Conservation (phyloP, 1,140 invertebrate species). For the Leptopilina boulardi region DNA sequence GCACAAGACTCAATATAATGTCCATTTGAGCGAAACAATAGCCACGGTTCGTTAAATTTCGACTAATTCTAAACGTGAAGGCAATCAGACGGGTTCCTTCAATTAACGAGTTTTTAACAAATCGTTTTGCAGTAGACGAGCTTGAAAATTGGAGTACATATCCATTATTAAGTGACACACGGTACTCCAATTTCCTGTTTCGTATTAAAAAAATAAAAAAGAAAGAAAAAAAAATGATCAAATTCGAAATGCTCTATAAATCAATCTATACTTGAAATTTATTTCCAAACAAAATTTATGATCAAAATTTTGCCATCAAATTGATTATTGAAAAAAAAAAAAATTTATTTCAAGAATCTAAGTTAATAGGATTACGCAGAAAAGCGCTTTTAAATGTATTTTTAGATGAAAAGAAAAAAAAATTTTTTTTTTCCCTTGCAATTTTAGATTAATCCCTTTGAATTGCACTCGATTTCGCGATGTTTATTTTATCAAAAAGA, state of each 20-base stretch:
- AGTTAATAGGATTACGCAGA: neutral
- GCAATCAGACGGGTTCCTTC: conserved; percentile 3
- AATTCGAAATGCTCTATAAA: too few relatives aligned
- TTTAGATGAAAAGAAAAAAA: neutral
- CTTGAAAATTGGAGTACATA: conserved; percentile 20
- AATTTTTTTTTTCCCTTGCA: neutral
- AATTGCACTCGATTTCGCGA: too few relatives aligned
- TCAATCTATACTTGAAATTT: too few relatives aligned
- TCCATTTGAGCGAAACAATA: neutral
- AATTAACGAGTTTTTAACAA: conserved; percentile 16
- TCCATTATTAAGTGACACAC: neutral
- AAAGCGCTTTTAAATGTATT: neutral
- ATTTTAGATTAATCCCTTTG: neutral
- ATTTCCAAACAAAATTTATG: too few relatives aligned
- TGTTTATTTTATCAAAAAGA: too few relatives aligned
- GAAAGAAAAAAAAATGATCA: too few relatives aligned
- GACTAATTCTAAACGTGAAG: conserved; percentile 5
- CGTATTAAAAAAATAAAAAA: neutral
- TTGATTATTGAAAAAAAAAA: too few relatives aligned
- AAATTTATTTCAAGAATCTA: neutral
- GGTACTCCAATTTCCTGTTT: conserved; percentile 3
- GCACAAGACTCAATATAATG: neutral
- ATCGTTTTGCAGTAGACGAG: neutral
- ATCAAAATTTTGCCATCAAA: too few relatives aligned
- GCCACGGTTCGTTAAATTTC: conserved; percentile 4